These are phyloP conservation scores for Agrotis ipsilon DNA, from an alignment of 2,888 invertebrate genomes.

Conservation along the genomic window DNA sequence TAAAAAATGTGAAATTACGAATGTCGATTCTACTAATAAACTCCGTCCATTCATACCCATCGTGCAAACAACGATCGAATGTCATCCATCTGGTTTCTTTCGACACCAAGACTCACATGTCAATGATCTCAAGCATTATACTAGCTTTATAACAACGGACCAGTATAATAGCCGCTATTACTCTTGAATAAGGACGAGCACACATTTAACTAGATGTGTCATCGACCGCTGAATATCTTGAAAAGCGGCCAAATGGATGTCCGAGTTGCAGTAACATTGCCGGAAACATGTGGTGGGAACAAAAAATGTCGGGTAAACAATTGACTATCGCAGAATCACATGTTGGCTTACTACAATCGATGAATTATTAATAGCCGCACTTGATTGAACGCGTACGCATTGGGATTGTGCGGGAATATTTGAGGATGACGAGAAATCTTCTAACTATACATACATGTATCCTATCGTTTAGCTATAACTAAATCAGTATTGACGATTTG, in stretches of 20 bases:
- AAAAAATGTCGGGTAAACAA: slow-evolving; percentile 70
- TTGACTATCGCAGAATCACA: slow-evolving; percentile 49
- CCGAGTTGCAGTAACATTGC: slow-evolving; percentile 59
- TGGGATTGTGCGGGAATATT: neutral
- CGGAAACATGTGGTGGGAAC: slow-evolving; percentile 72
- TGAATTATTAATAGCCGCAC: slow-evolving; percentile 22
- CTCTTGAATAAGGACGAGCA: slow-evolving; percentile 47
- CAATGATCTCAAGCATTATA: slow-evolving; percentile 48
- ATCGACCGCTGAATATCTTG: slow-evolving; percentile 72
- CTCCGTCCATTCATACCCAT: too few species aligned
- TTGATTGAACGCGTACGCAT: slow-evolving; percentile 20
- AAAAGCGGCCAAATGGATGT: slow-evolving; percentile 73
- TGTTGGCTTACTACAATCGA: slow-evolving; percentile 31
- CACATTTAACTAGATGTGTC: slow-evolving; percentile 63
- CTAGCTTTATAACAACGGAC: slow-evolving; percentile 16
- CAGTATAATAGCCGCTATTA: slow-evolving; percentile 43
- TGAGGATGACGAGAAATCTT: neutral
- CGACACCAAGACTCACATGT: slow-evolving; percentile 26
- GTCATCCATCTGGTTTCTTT: slow-evolving; percentile 1
- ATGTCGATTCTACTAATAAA: neutral
- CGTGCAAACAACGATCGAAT: neutral
- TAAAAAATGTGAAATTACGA: too few species aligned
- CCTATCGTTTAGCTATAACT: too few species aligned
- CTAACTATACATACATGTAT: neutral
- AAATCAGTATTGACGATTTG: too few species aligned